Evolutionary conservation across 2,888 invertebrate genomes (phyloP).

Genomic region (Habroteleia sp.): DNA sequence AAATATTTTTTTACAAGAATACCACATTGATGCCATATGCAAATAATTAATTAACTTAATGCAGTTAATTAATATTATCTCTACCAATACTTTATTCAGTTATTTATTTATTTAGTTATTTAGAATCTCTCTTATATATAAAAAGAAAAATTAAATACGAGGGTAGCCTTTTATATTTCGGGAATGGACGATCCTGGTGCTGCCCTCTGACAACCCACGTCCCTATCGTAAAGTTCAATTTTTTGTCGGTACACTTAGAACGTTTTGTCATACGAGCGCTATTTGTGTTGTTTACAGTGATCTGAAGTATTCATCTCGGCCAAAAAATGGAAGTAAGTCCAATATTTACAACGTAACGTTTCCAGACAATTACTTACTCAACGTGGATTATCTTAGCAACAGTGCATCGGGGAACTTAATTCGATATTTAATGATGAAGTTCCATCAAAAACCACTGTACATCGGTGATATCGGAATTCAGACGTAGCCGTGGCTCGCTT

Average conservation of each 20-base stretch:
- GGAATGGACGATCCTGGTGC: no score
- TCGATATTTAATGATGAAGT: slow-evolving; percentile 59
- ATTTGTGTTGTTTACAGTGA: slow-evolving; percentile 6
- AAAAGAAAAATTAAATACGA: no score
- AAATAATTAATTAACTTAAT: no score
- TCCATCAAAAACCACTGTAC: slow-evolving; percentile 44
- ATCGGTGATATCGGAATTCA: slow-evolving; percentile 67
- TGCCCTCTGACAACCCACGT: no score
- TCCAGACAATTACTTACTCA: background rate
- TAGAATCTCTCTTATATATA: no score
- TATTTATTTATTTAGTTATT: no score
- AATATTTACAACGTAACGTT: background rate
- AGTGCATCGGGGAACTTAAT: slow-evolving; percentile 65
- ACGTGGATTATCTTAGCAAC: slow-evolving; percentile 28
- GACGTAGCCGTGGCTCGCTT: slow-evolving; percentile 29
- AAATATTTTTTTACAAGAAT: no score
- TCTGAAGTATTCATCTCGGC: background rate
- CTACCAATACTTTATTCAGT: no score
- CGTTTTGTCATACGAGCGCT: background rate
- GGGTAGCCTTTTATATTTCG: no score
- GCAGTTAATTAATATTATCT: no score
- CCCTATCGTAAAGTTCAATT: no score
- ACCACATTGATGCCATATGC: no score
- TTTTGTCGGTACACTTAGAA: background rate
- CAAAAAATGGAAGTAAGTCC: background rate